phyloP scores from a whole-genome alignment of 2,797 vertebrate genomes.

The Gallinago stenura region DNA sequence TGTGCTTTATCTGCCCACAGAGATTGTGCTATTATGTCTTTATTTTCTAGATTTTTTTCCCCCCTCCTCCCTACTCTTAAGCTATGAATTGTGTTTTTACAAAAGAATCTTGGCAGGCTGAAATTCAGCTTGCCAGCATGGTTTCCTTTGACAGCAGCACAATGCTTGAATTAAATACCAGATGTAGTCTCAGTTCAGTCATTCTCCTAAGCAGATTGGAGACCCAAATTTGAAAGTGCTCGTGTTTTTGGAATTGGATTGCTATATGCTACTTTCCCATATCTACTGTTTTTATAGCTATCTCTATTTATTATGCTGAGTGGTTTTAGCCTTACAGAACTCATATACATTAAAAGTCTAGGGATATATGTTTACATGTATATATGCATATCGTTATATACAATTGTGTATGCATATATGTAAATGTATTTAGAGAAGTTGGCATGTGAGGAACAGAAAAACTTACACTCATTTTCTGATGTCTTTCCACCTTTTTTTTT shows the following conservation, averaged over 20 bases:
- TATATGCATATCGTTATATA: not conserved
- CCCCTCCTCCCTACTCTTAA: not conserved
- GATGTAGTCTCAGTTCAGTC: not conserved
- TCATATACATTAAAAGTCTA: not conserved
- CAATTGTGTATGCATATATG: not conserved
- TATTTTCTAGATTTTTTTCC: not conserved
- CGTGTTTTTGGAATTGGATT: not conserved
- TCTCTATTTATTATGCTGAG: not conserved
- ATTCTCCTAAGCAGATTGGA: not conserved
- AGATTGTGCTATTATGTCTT: not conserved
- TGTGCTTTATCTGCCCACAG: not conserved
- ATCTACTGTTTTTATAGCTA: not conserved
- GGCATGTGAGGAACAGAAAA: not conserved
- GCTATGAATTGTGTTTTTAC: slow-evolving; percentile 24
- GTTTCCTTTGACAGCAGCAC: slow-evolving; percentile 39
- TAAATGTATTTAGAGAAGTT: not conserved
- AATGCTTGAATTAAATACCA: slow-evolving; percentile 41
- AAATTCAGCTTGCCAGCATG: slow-evolving; percentile 4
- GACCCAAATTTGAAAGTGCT: not conserved
- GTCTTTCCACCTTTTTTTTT: not conserved
- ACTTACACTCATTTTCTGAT: not conserved
- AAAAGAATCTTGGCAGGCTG: slow-evolving; percentile 33
- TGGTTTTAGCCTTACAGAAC: not conserved
- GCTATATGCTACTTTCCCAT: not conserved
- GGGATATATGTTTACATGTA: not conserved